Evolutionary conservation across 2,888 invertebrate species (phyloP).

Genomic region (Drosophila meridionalis): DNA sequence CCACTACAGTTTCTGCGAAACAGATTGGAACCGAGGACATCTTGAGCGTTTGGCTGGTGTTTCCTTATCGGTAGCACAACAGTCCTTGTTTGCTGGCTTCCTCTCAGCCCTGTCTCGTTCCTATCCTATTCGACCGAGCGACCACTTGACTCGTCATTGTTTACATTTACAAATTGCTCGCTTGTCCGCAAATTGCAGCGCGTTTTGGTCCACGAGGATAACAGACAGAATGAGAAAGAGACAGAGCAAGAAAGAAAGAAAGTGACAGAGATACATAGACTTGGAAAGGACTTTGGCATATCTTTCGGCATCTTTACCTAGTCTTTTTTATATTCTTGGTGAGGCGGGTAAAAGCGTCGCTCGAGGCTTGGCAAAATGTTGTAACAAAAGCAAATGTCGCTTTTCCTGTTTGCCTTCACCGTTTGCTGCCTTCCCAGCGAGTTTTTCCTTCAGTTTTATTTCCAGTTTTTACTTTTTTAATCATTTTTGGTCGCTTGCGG

Average conservation of each 20-base stretch:
- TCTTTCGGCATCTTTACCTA: slow-evolving; percentile 51
- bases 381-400: slow-evolving; percentile 78
- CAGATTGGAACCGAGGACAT: slow-evolving; percentile 33
- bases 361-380: slow-evolving; percentile 66
- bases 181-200: slow-evolving; percentile 79
- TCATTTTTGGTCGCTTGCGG: slow-evolving; percentile 70
- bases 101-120: slow-evolving; percentile 19
- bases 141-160: slow-evolving; percentile 78
- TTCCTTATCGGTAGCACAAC: slow-evolving; percentile 64
- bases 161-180: slow-evolving; percentile 80
- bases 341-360: slow-evolving; percentile 44
- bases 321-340: slow-evolving; percentile 22
- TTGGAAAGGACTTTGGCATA: slow-evolving; percentile 34
- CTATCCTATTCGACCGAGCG: slow-evolving; percentile 43
- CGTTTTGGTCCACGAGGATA: slow-evolving; percentile 35
- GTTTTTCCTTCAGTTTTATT: slow-evolving; percentile 13
- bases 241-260: background rate
- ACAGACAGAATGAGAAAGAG: background rate
- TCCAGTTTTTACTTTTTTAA: slow-evolving; percentile 50
- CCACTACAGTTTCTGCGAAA: slow-evolving; percentile 22
- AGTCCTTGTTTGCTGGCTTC: slow-evolving; percentile 50
- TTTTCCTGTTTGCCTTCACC: slow-evolving; percentile 72
- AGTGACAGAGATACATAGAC: background rate
- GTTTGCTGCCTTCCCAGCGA: slow-evolving; percentile 32
- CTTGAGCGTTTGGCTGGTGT: slow-evolving; percentile 46